Evolutionary conservation across 2,113 vertebrate species (phyloP).

Genomic region (Sinocyclocheilus anshuiensis): DNA sequence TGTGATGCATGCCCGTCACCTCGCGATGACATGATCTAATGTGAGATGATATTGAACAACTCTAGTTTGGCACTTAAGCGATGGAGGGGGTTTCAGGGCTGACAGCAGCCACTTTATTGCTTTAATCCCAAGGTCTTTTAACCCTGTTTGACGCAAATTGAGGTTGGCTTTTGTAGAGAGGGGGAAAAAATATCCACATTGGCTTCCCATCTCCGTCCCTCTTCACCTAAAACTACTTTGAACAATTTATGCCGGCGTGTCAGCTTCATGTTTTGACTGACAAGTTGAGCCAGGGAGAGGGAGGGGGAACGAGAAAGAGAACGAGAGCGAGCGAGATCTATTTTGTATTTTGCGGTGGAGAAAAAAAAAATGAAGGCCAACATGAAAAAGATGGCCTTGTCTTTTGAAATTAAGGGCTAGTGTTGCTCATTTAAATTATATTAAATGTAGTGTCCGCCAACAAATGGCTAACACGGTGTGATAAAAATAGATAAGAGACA

Average conservation of each 20-base stretch:
- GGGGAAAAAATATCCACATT: conserved; percentile 74
- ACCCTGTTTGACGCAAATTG: conserved; percentile 98
- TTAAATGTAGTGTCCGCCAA: conserved; percentile 56
- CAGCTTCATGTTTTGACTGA: conserved; percentile 85
- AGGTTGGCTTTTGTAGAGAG: conserved; percentile 88
- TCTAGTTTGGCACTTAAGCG: conserved; percentile 91
- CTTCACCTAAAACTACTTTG: conserved; percentile 85
- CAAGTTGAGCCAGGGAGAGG: conserved; percentile 70
- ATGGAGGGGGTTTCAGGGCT: conserved; percentile 87
- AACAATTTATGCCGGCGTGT: conserved; percentile 85
- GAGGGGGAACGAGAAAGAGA: conserved; percentile 2
- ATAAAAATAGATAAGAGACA: conserved; percentile 66
- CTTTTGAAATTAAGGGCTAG: conserved; percentile 45
- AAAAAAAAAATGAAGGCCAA: conserved; percentile 36
- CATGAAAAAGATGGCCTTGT: conserved; percentile 65
- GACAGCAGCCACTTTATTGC: conserved; percentile 98
- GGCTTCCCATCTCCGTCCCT: conserved; percentile 78
- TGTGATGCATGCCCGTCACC: conserved; percentile 92
- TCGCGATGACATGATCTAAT: conserved; percentile 92
- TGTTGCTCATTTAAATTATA: conserved; percentile 50
- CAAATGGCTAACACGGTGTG: conserved; percentile 51
- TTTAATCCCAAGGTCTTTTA: conserved; percentile 98
- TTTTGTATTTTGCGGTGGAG: conserved; percentile 24
- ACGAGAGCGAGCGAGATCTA: not conserved
- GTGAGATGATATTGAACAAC: conserved; percentile 98